Base-by-base conservation (phyloP, 2,888 invertebrate genomes). In the Cylindroiulus punctatus region DNA sequence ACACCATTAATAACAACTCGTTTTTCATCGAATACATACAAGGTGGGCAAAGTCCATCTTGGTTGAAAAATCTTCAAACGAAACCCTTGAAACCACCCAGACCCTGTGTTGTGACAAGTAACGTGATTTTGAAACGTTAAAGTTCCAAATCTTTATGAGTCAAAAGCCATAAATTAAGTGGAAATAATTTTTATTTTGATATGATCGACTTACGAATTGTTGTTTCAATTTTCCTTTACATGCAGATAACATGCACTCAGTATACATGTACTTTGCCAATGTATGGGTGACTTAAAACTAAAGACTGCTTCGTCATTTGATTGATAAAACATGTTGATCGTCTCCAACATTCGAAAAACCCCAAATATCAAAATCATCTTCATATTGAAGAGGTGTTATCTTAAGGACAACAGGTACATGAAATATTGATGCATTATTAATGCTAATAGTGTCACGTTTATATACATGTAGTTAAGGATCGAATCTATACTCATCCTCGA, bases 401-500 rank as follows among this genome's bases (percentile, higher is more conserved):
- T 76, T 76, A 76, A 76, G 26, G 76, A 76, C 76, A 76, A 26
- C 76, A 30, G 22, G 30, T 14, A 14, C 76, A 30, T 76, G 76
- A 30, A 12, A 12, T 65, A 65, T 22, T 22, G 57, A 65, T 65
- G 22, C 57, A 65, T 65, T 65, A 52, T 52, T 52, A 52, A 52
- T 52, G 52, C n/a, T 52, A n/a, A 52, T 52, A 19, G 52, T 19
- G 17, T 52, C 52, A n/a, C 22, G 5, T 65, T 22, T 44, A 22
- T 22, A 65, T 57, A n/a, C n/a, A n/a, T n/a, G n/a, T n/a, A n/a
- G n/a, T 36, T 36, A 36, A 22, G n/a, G 3, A 57, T 1, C 26
- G 65, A 65, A 65, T 22, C 65, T 65, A 44, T 30, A 76, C 76
- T 76, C 76, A 76, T 76, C 76, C 30, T 76, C 14, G 76, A 76